Evolutionary conservation across 2,797 vertebrate genomes (phyloP).

Genomic region (Cuniculus paca): DNA sequence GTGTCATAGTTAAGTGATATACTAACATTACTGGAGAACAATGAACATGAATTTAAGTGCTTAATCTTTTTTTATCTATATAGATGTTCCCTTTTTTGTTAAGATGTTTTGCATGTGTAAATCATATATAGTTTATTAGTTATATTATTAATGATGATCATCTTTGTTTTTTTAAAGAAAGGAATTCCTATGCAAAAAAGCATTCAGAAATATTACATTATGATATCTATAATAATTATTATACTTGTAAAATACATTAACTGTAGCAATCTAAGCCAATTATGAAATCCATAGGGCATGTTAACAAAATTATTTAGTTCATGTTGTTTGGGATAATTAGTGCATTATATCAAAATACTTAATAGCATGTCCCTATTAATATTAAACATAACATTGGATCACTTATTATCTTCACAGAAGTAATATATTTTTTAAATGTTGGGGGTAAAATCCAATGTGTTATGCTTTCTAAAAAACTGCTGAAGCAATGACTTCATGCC

Average conservation of each 20-base stretch:
- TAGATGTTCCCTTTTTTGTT: not conserved
- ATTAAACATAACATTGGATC: not conserved
- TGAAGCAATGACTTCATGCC: not conserved
- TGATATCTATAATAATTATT: not conserved
- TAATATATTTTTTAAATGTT: not conserved
- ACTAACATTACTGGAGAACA: not conserved
- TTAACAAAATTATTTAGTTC: not conserved
- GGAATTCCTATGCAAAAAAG: not conserved
- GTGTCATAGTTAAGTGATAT: not conserved
- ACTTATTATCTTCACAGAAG: not conserved
- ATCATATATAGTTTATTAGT: not conserved
- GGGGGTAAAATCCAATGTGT: accelerated
- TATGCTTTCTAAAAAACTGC: not conserved
- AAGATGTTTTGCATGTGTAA: not conserved
- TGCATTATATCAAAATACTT: not conserved
- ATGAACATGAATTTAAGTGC: not conserved
- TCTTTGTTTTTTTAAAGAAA: not conserved
- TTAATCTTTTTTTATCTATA: not conserved
- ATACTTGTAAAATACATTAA: not conserved
- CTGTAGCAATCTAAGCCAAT: not conserved
- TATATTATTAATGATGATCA: not conserved
- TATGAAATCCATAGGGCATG: not conserved
- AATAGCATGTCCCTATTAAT: not conserved
- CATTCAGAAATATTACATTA: not conserved
- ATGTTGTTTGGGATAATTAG: not conserved